A percentile compares a stretch with the other conserved stretches of the same genome.
Conservation (phyloP, 2,888 invertebrate species). For the Meta bourneti region DNA sequence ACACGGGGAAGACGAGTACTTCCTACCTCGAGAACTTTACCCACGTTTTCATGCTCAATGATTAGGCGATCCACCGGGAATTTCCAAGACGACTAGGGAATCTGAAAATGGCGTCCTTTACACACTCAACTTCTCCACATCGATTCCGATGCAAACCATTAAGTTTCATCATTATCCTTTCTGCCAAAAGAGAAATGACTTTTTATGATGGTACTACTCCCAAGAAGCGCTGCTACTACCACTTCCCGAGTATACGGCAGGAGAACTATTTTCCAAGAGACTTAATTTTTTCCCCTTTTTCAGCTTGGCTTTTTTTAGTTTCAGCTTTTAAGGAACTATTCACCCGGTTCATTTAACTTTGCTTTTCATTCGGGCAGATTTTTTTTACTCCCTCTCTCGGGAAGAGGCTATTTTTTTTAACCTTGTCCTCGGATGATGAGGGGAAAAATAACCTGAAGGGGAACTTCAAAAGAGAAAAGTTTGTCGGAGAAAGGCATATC, state of each 20-base stretch:
- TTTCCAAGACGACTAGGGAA: constrained; percentile 26
- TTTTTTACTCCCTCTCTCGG: constrained; percentile 27
- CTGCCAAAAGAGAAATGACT: constrained; percentile 72
- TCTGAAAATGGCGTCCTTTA: constrained; percentile 41
- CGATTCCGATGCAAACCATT: constrained; percentile 75
- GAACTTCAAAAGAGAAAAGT: constrained; percentile 14
- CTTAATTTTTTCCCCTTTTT: constrained; percentile 46
- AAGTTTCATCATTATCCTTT: constrained; percentile 74
- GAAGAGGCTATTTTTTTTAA: neutral
- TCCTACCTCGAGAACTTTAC: neutral
- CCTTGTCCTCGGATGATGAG: neutral
- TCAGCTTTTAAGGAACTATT: constrained; percentile 67
- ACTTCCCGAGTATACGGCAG: constrained; percentile 35
- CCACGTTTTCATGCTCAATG: constrained; percentile 33
- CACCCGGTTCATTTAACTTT: constrained; percentile 75
- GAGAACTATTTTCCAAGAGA: constrained; percentile 70
- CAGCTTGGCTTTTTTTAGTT: neutral
- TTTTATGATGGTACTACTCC: constrained; percentile 66
- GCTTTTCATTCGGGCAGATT: constrained; percentile 62
- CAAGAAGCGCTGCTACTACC: constrained; percentile 5
- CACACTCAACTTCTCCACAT: constrained; percentile 54
- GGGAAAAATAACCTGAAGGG: constrained; percentile 3
- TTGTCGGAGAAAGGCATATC: constrained; percentile 32
- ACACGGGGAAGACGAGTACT: too few relatives aligned
- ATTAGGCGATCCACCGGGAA: constrained; percentile 42